Percentiles rank a stretch among this genome's conserved stretches.
Conservation (phyloP, 1,140 invertebrate species). For the Stratiolaelaps scimitus region DNA sequence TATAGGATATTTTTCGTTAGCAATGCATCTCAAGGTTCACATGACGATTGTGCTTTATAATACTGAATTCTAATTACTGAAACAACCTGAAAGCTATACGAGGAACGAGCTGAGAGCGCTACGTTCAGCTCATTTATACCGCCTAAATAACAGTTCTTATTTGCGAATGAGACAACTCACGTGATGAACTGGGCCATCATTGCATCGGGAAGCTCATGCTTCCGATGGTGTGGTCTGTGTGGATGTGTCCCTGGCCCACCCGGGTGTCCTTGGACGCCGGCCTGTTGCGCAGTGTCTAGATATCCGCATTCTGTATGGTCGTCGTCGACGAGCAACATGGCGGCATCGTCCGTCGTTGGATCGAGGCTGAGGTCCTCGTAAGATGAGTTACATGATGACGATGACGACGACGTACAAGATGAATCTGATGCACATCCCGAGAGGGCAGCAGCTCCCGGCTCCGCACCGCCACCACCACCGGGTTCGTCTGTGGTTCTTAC, state of each 20-base stretch:
- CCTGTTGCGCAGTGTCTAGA: neutral
- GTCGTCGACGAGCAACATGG: conserved; percentile 21
- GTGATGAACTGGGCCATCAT: conserved; percentile 27
- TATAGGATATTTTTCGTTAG: too few species aligned
- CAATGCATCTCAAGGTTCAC: too few species aligned
- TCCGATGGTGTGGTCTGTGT: neutral
- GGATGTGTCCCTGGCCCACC: too few species aligned
- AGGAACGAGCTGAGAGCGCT: neutral
- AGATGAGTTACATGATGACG: conserved; percentile 22
- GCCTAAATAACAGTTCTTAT: too few species aligned
- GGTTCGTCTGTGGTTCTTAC: too few species aligned
- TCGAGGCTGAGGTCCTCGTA: conserved; percentile 25
- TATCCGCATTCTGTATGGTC: conserved; percentile 22
- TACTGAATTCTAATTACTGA: neutral
- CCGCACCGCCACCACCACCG: too few species aligned
- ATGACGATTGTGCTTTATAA: too few species aligned
- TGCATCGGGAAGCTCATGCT: conserved; percentile 13
- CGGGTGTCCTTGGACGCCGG: neutral
- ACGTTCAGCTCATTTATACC: neutral
- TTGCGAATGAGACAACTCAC: conserved; percentile 21
- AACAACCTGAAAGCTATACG: neutral
- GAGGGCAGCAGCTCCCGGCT: too few species aligned
- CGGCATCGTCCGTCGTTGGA: conserved; percentile 18
- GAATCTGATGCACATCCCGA: neutral
- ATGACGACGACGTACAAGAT: conserved; percentile 19